Evolutionary conservation across 2,888 invertebrate genomes (phyloP), one percentile per base, ranked within the genome.

Genomic region (Limnephilus marmoratus): DNA sequence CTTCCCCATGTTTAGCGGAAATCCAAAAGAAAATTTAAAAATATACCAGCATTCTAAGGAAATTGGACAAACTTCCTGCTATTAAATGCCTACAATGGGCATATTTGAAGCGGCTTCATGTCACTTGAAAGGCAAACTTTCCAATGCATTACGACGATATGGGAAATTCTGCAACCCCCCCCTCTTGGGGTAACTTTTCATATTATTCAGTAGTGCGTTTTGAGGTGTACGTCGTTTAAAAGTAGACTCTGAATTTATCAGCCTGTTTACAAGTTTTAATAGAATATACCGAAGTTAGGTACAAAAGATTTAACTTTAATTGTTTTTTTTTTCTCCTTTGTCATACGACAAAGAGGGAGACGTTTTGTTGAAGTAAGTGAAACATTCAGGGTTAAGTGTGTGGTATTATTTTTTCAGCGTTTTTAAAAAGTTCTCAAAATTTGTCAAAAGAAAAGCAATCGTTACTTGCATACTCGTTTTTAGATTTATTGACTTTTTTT

Each of bases 121-220:
- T 87, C 87, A 34, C 31, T 24, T 53, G 87, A 53, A 87, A 87
- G 82, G 93, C 82, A 91, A 93, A 93, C 87, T 87, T 87, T 87
- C 87, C 87, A 68, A 87, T 87, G 87, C 87, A 87, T 29, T 37
- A 34, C 68, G 29, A 87, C 11, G 49, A 87, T 53, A 68, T 87
- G 87, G 87, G 87, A 87, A 68, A 82, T 91, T 92, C 91, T 45
- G 53, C 92, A 93, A 92, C 90, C 31, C 90, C 90, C 31, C 81
- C 49, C 13, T 82, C 29, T 86, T n/a, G 68, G 68, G 18, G 34
- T 34, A 87, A 87, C 87, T 93, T 93, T 93, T 91, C 93, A 90
- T 92, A 93, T 93, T 93, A 93, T 90, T 91, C 85, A 87, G 86
- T 91, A 83, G 87, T 87, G 92, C 90, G 86, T 91, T 83, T 90